phyloP scores from a whole-genome alignment of 2,797 vertebrate genomes.

The Masticophis lateralis region DNA sequence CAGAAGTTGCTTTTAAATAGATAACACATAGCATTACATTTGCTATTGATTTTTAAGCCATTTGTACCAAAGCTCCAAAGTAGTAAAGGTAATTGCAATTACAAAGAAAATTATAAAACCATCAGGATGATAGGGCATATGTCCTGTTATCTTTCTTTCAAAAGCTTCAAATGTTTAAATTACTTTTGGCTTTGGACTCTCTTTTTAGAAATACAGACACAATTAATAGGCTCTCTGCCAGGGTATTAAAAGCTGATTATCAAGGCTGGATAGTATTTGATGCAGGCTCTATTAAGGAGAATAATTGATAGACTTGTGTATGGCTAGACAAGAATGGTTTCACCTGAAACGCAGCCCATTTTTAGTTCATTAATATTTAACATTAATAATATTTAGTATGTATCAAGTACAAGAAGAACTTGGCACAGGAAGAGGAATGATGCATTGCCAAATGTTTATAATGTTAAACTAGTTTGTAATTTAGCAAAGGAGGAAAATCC shows the following conservation, averaged over 20 bases:
- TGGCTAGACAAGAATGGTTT: constrained; percentile 43
- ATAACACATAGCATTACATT: neutral
- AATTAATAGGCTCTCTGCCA: constrained; percentile 54
- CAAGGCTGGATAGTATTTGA: constrained; percentile 46
- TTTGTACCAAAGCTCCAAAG: constrained; percentile 53
- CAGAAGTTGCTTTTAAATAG: neutral
- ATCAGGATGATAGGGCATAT: constrained; percentile 37
- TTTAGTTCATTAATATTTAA: constrained; percentile 40
- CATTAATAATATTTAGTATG: neutral
- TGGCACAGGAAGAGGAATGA: neutral
- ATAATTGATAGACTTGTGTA: constrained; percentile 42
- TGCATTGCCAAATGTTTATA: neutral
- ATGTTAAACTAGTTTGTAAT: neutral
- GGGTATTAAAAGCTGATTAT: constrained; percentile 59
- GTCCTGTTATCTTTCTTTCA: constrained; percentile 21
- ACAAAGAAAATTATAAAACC: constrained; percentile 55
- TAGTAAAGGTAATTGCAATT: constrained; percentile 54
- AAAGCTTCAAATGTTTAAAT: constrained; percentile 24
- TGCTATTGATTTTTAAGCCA: constrained; percentile 46
- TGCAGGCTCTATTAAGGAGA: constrained; percentile 29
- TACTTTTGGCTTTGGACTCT: constrained; percentile 41
- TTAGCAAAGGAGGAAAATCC: neutral
- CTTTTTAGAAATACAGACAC: constrained; percentile 36
- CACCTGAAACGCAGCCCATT: constrained; percentile 29
- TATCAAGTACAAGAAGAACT: neutral